Evolutionary conservation across 2,797 vertebrate species (phyloP).

Genomic region (Falco concolor): DNA sequence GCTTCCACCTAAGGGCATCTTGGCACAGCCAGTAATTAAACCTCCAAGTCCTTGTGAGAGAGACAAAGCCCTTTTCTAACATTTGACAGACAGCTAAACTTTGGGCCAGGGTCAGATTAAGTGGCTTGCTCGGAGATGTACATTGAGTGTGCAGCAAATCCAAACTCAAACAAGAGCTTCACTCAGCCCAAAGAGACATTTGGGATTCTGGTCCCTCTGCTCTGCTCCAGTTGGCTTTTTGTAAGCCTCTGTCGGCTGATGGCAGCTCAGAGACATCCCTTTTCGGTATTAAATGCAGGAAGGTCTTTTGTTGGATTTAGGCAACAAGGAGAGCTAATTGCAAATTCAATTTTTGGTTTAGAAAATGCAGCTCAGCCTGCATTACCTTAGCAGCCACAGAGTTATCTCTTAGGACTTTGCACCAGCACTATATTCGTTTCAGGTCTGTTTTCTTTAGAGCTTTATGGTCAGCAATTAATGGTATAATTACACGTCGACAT

Average conservation of each 20-base stretch:
- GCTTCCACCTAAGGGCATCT: constrained; percentile 66
- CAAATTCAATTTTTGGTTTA: constrained; percentile 10
- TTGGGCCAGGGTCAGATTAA: constrained; percentile 65
- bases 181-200: constrained; percentile 34
- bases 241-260: neutral
- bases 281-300: neutral
- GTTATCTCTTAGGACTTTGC: constrained; percentile 43
- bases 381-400: constrained; percentile 40
- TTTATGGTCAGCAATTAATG: constrained; percentile 62
- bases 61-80: constrained; percentile 64
- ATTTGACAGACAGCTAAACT: constrained; percentile 67
- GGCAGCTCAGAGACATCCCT: constrained; percentile 55
- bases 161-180: constrained; percentile 57
- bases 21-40: constrained; percentile 61
- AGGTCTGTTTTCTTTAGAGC: constrained; percentile 57
- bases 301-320: neutral
- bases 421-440: neutral
- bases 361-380: neutral
- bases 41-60: constrained; percentile 29
- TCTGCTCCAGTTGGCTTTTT: constrained; percentile 37
- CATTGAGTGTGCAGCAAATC: constrained; percentile 58
- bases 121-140: constrained; percentile 51
- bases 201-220: constrained; percentile 57
- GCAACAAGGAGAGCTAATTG: constrained; percentile 29
- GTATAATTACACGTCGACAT: constrained; percentile 23